Base-by-base conservation (phyloP, 1,140 invertebrate genomes). In the Gerris buenoi region DNA sequence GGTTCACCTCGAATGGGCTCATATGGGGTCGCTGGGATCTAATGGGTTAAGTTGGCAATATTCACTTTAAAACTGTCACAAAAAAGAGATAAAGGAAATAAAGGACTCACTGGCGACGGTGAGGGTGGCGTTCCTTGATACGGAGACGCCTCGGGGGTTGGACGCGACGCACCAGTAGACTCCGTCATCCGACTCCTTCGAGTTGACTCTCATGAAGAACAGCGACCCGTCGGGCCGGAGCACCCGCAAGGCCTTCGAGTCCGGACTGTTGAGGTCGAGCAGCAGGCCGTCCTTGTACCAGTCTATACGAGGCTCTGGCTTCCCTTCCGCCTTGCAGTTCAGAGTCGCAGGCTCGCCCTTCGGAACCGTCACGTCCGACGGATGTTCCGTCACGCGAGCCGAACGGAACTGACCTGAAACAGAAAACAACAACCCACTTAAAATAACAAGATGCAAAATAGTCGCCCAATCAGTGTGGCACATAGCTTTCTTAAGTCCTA, bases 131-230 rank as follows among this genome's bases (percentile, higher is more conserved):
- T 97, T 96, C 69, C 87, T 85, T 77, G 92, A 95, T 73, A 85
- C 82, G 59, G 86, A 90, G 73, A 84, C 86, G 72, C 93, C 93
- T 26, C 88, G 89, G 64, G 83, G 77, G 78, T 97, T 98, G 69
- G 85, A 85, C 23, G 95, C 95, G 69, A 93, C 89, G 79, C 95
- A 97, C 87, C 91, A 95, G 77, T 97, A 98, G 62, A 91, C 83
- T 10, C 93, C 93, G 65, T 89, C 88, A 77, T 96, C 93, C 74
- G 90, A 89, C 74, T 94, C 91, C 74, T 93, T 86, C 83, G 67
- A 94, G 82, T 10, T 13, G 10, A 56, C 46, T 72, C 86, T 85
- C 73, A 93, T 65, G 67, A 73, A 73, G 66, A 73, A 74, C 29
- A 74, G 60, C 0, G 73, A 73, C 1, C 72, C 73, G 59, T 69